Base-by-base conservation (phyloP, 2,888 invertebrate species). In the Thereva nobilitata region DNA sequence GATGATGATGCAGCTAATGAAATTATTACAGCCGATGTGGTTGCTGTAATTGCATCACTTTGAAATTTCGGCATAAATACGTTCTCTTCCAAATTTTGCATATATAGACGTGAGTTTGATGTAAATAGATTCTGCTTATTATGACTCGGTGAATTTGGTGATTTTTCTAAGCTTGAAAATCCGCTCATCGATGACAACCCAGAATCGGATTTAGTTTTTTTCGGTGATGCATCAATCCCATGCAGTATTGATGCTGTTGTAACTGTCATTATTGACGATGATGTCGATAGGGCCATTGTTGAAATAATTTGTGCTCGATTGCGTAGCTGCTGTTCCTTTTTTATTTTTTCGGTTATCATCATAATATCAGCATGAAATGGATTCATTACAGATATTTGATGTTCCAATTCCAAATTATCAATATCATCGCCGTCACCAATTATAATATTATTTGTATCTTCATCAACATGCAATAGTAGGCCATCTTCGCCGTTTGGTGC, bases 121-220 rank as follows among this genome's bases (percentile, higher is more conserved):
- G 53, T 42, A 12, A 47, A 49, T 45, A 66, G 7, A 38, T 12
- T 67, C 5, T 61, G 44, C 8, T 56, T 55, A n/a, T 42, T 50
- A 53, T 64, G 63, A 38, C 65, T 67, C 37, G 92, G 91, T 0
- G 91, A 92, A 37, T 90, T 89, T 4, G 92, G 92, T 41, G 92
- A 92, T 81, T 92, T 92, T 78, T 93, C 92, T 74, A 92, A 82
- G 76, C 91, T 91, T 8, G 91, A 91, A 87, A 92, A 90, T 4
- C 92, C 92, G 75, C 91, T 92, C 89, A 93, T 90, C 5, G 93
- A 93, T 0, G 92, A 92, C 59, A 93, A 81, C 0, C 93, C 93
- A 0, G 93, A 93, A 78, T 93, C 93, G 1, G 93, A 93, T 78
- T 92, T 93, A 1, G 90, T 74, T 64, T 76, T 77, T 47, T 76